A percentile compares a stretch with the other conserved stretches of the same genome.
Conservation (phyloP, 2,797 vertebrate genomes). For the Rhynchonycteris naso region DNA sequence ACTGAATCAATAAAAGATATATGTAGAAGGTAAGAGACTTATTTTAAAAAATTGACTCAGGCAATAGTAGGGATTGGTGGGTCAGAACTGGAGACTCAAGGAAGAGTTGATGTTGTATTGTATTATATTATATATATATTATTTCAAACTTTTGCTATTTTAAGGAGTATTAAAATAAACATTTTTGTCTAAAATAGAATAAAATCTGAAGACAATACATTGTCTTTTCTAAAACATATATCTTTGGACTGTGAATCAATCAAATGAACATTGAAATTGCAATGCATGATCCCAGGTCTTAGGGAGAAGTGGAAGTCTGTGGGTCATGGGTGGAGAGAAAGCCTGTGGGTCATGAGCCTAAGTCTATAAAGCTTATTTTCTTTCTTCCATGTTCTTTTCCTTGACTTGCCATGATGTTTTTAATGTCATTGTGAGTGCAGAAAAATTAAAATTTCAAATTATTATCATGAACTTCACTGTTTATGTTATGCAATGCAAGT, state of each 20-base stretch:
- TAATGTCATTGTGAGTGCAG: not conserved
- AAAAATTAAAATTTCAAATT: constrained; percentile 19
- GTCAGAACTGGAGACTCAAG: not conserved
- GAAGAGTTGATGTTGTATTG: not conserved
- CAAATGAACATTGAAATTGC: not conserved
- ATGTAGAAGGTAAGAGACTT: not conserved
- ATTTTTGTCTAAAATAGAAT: not conserved
- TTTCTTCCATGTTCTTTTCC: not conserved
- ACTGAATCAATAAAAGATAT: not conserved
- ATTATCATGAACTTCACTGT: not conserved
- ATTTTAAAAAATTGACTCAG: too few relatives aligned
- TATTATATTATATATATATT: not conserved
- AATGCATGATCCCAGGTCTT: not conserved
- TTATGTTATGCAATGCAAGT: not conserved
- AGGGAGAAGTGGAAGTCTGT: not conserved
- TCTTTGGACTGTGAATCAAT: not conserved
- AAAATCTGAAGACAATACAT: not conserved
- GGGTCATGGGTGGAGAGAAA: not conserved
- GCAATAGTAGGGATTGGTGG: not conserved
- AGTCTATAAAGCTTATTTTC: not conserved
- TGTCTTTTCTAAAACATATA: not conserved
- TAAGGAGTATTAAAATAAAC: not conserved
- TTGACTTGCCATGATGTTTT: not conserved
- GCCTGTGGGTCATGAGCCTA: not conserved
- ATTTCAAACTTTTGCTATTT: not conserved